Evolutionary conservation across 2,797 vertebrate genomes (phyloP).

Genomic region (Distichodus sexfasciatus): DNA sequence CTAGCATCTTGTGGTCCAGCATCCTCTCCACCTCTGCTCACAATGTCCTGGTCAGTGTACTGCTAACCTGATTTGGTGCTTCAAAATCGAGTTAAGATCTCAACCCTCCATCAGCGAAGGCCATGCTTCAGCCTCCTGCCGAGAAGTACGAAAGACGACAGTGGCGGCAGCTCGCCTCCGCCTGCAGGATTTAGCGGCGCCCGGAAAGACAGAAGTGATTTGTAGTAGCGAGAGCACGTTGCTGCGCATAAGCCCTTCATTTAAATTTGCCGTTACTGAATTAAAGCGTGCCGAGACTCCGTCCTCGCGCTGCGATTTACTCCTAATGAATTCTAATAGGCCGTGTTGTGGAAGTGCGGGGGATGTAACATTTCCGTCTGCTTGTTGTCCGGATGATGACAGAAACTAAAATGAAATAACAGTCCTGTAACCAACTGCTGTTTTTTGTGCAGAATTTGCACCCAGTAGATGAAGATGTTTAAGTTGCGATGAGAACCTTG

Average conservation of each 20-base stretch:
- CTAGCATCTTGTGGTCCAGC: not conserved
- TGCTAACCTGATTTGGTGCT: not conserved
- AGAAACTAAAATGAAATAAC: not conserved
- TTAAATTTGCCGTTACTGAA: not conserved
- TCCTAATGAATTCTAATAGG: constrained; percentile 14
- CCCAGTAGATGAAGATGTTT: not conserved
- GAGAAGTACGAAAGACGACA: not conserved
- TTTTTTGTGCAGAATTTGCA: not conserved
- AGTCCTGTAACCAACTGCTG: not conserved
- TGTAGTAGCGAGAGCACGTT: constrained; percentile 14
- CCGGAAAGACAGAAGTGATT: not conserved
- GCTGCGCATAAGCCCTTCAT: not conserved
- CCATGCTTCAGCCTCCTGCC: not conserved
- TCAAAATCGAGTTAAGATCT: constrained; percentile 4
- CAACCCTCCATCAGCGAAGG: not conserved
- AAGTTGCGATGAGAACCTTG: not conserved
- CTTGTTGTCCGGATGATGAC: not conserved
- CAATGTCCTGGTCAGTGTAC: constrained; percentile 6
- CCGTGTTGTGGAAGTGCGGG: not conserved
- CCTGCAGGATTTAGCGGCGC: not conserved
- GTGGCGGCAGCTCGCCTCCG: not conserved
- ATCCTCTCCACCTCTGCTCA: not conserved
- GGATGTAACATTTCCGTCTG: not conserved
- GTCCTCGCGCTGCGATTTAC: not conserved
- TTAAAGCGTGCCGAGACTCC: not conserved